Evolutionary conservation across 2,888 invertebrate genomes (phyloP).

Genomic region (Drymonia ruficornis): DNA sequence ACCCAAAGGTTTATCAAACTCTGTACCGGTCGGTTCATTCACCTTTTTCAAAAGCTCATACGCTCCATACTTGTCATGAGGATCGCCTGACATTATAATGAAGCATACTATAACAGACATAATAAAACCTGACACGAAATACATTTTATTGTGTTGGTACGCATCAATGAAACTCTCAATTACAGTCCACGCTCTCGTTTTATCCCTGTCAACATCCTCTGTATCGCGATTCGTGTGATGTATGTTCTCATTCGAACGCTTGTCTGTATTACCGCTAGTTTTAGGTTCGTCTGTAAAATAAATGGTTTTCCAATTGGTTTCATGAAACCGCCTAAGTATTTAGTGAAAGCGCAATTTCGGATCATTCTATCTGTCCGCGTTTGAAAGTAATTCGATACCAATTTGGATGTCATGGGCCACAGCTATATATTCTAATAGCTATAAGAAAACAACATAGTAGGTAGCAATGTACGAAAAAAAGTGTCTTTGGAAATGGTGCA

Average conservation of each 20-base stretch:
- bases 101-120: slow-evolving; percentile 39
- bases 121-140: slow-evolving; percentile 62
- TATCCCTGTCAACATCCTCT: slow-evolving; percentile 45
- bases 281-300: slow-evolving; percentile 74
- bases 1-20: slow-evolving; percentile 58
- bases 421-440: too few relatives aligned
- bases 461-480: too few relatives aligned
- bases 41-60: slow-evolving; percentile 37
- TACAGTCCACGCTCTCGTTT: slow-evolving; percentile 57
- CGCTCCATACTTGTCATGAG: slow-evolving; percentile 42
- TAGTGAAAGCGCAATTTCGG: neutral
- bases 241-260: slow-evolving; percentile 52
- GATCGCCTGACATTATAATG: slow-evolving; percentile 40
- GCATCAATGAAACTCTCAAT: slow-evolving; percentile 61
- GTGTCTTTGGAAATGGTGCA: too few relatives aligned
- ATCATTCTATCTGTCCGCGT: too few relatives aligned
- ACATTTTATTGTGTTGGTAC: slow-evolving; percentile 50
- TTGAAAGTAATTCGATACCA: too few relatives aligned
- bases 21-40: slow-evolving; percentile 25
- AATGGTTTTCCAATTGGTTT: slow-evolving; percentile 41
- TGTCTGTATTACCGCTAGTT: slow-evolving; percentile 50
- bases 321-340: slow-evolving; percentile 1
- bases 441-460: too few relatives aligned
- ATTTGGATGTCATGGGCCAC: too few relatives aligned
- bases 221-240: slow-evolving; percentile 68